phyloP scores from a whole-genome alignment of 2,888 invertebrate genomes.

The Brenthis hecate region DNA sequence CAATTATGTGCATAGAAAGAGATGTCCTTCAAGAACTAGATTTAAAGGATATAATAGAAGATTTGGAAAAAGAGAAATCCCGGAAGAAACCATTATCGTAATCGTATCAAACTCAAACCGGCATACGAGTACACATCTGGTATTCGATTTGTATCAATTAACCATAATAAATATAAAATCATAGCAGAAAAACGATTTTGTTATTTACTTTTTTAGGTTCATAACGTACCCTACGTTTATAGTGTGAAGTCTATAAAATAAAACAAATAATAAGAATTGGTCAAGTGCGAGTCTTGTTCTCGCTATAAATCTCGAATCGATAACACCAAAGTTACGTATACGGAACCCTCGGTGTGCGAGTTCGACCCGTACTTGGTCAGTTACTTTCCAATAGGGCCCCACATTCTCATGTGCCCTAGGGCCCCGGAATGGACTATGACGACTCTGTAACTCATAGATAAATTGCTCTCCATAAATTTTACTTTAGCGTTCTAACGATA shows the following conservation, averaged over 20 bases:
- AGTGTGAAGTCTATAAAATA: no score
- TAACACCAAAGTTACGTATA: no score
- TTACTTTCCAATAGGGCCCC: slow-evolving; percentile 28
- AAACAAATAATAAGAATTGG: no score
- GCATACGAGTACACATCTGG: no score
- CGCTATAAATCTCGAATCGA: no score
- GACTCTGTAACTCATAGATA: background rate
- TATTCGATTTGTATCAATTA: background rate
- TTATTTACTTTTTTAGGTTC: background rate
- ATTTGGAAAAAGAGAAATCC: slow-evolving; percentile 37
- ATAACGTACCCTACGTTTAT: no score
- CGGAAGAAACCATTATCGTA: slow-evolving; percentile 32
- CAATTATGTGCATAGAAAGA: slow-evolving; percentile 36
- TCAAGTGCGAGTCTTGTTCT: no score
- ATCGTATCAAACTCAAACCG: background rate
- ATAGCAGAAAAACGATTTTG: background rate
- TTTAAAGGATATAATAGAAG: slow-evolving; percentile 34
- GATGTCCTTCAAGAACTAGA: slow-evolving; percentile 30
- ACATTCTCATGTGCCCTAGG: slow-evolving; percentile 23
- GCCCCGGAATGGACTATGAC: slow-evolving; percentile 23
- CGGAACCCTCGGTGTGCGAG: no score
- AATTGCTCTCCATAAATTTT: no score
- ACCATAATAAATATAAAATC: slow-evolving; percentile 1
- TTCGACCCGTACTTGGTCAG: no score
- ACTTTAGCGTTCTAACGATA: background rate